Evolutionary conservation across 1,140 invertebrate species (phyloP), one percentile per base, ranked within the genome.

Genomic region (Hycleus phaleratus): DNA sequence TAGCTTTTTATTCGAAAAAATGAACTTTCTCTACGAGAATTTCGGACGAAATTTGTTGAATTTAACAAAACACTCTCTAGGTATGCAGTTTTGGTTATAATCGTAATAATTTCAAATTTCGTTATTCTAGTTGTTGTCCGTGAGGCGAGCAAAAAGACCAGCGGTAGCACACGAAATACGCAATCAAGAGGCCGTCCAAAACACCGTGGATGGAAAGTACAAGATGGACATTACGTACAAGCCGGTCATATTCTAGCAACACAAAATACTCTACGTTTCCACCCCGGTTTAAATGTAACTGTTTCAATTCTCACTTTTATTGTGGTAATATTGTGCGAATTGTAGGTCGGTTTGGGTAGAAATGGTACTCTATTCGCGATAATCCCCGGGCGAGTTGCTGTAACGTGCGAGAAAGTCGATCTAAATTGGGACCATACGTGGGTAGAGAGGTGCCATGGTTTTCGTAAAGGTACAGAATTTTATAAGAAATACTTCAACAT

Each of bases 401-500:
- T 92, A 1, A 88, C 87, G 6, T 89, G 86, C 75, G 90, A 93
- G 70, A 80, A 84, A 67, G 78, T 84, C 56, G 78, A 90, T 61
- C 83, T 82, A 0, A 80, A 88, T 62, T 87, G 84, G 84, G 76
- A 84, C 18, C 82, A 86, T 62, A 76, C 74, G 0, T 89, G 85
- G 85, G 75, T 87, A 4, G 74, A 82, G 66, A 69, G 77, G 32
- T 74, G 78, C 58, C 90, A 91, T 69, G 71, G 67, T 2, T 80
- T 81, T 1, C 73, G 86, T 60, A 73, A 82, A 64, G 69, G 77
- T 3, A 78, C 81, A 66, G 75, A 74, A n/a, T 85, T 92, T 65
- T 87, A 85, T 65, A 92, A 92, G 70, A 91, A 91, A 70, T 86
- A 89, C 65, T 88, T 85, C 60, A 85, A 92, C 79, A 78, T 93